Evolutionary conservation across 1,140 invertebrate genomes (phyloP).

Genomic region (Drosophila lacteicornis): DNA sequence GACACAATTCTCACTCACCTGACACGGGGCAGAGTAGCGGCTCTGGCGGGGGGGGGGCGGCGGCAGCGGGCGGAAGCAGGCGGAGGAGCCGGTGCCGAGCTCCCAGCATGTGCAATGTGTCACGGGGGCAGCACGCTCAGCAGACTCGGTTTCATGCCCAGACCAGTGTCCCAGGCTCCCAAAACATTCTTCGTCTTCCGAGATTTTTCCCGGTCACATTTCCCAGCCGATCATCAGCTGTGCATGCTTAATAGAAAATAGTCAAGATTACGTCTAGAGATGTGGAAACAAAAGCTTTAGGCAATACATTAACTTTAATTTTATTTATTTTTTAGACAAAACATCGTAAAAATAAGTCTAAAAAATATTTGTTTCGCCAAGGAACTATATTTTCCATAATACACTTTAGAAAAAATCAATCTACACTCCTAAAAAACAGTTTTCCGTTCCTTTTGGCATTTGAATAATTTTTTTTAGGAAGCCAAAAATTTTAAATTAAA

Average conservation of each 20-base stretch:
- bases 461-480: too few species aligned
- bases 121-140: slow-evolving; percentile 77
- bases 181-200: slow-evolving; percentile 16
- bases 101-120: slow-evolving; percentile 77
- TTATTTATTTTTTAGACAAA: neutral
- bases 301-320: neutral
- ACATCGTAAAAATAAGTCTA: neutral
- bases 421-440: neutral
- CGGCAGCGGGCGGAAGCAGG: neutral
- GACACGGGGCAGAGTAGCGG: slow-evolving; percentile 56
- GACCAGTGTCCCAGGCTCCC: slow-evolving; percentile 27
- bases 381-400: neutral
- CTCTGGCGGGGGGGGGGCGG: slow-evolving; percentile 25
- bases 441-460: neutral
- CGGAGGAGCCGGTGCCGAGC: slow-evolving; percentile 20
- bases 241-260: slow-evolving; percentile 25
- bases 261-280: slow-evolving; percentile 1
- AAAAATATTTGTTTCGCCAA: neutral
- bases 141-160: slow-evolving; percentile 39
- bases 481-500: too few species aligned
- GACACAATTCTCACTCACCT: slow-evolving; percentile 82
- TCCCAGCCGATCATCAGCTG: slow-evolving; percentile 39
- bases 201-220: slow-evolving; percentile 38
- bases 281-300: neutral
- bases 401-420: neutral